Evolutionary conservation across 1,140 invertebrate species (phyloP).

Genomic region (Hyposmocoma kahamanoa): DNA sequence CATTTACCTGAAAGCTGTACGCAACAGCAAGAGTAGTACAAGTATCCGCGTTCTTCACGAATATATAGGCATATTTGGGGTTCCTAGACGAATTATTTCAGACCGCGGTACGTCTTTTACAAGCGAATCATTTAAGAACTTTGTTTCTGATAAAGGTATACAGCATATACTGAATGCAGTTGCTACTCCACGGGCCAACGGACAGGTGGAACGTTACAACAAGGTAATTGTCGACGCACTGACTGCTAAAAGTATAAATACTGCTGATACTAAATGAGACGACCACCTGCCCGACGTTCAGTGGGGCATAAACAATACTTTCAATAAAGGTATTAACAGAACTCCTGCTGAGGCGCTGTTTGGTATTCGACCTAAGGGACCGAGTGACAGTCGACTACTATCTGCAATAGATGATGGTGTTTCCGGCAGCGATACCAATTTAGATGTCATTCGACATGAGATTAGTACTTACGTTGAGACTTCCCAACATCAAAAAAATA

Average conservation of each 20-base stretch:
- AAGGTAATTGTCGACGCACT: slow-evolving; percentile 1
- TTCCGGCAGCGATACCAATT: no score
- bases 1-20: slow-evolving; percentile 6
- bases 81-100: slow-evolving; percentile 5
- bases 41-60: slow-evolving; percentile 2
- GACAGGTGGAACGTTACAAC: slow-evolving; percentile 1
- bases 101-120: slow-evolving; percentile 6
- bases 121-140: background rate
- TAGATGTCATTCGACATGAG: no score
- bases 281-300: slow-evolving; percentile 3
- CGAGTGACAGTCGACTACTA: background rate
- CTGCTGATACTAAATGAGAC: slow-evolving; percentile 3
- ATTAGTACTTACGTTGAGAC: no score
- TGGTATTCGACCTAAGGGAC: background rate
- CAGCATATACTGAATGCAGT: slow-evolving; percentile 8
- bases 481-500: no score
- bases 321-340: slow-evolving; percentile 8
- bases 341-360: slow-evolving; percentile 5
- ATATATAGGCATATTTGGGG: slow-evolving; percentile 10
- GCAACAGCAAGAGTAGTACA: slow-evolving; percentile 2
- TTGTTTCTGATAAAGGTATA: background rate
- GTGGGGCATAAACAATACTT: slow-evolving; percentile 9
- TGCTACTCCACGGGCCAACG: slow-evolving; percentile 1
- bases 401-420: background rate
- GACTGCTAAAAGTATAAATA: background rate